A percentile compares a stretch with the other conserved stretches of the same genome.
phyloP scores from a whole-genome alignment of 2,888 invertebrate species.

The Anarsia innoxiella region DNA sequence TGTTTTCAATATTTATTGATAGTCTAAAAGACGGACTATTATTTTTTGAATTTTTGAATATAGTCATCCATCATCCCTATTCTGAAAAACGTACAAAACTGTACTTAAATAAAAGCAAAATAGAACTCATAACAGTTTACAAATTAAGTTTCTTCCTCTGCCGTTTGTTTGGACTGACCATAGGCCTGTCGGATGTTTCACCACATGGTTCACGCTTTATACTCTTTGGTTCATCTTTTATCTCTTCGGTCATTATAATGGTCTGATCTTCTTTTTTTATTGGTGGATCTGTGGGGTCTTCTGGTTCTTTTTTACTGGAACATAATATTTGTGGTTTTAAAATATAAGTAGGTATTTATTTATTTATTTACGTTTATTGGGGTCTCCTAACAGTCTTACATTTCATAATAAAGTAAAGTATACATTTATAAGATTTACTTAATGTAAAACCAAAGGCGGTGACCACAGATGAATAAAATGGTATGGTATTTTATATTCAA shows the following conservation, averaged over 20 bases:
- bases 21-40: background rate
- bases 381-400: too few relatives aligned
- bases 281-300: background rate
- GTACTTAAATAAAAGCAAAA: background rate
- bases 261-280: background rate
- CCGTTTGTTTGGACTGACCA: background rate
- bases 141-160: background rate
- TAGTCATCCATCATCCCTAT: background rate
- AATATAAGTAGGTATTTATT: background rate
- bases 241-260: background rate
- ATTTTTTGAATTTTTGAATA: background rate
- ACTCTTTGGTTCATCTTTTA: background rate
- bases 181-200: background rate
- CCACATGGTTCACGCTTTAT: background rate
- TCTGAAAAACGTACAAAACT: background rate
- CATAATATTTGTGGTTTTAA: background rate
- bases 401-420: too few relatives aligned
- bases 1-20: background rate
- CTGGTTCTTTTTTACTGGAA: background rate
- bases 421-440: too few relatives aligned
- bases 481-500: too few relatives aligned
- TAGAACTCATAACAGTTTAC: background rate
- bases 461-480: too few relatives aligned
- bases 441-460: too few relatives aligned
- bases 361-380: too few relatives aligned